phyloP scores from a whole-genome alignment of 1,140 invertebrate species.

The Meloidogyne exigua region DNA sequence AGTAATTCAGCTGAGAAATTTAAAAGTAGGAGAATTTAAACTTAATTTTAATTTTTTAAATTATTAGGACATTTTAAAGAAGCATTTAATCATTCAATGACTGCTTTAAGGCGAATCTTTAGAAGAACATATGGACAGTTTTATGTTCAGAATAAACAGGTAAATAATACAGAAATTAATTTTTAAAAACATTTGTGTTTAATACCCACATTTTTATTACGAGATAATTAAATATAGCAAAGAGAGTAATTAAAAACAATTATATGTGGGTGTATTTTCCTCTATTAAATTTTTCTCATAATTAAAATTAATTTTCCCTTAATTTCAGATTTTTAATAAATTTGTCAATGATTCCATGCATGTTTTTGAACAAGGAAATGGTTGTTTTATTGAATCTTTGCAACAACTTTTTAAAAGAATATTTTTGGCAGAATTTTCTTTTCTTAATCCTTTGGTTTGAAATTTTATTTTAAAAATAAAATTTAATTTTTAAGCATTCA shows the following conservation, averaged over 20 bases:
- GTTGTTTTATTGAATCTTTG: constrained; percentile 7
- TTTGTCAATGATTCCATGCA: background rate
- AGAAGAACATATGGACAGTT: constrained; percentile 18
- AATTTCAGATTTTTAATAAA: constrained; percentile 9
- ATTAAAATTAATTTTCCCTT: background rate
- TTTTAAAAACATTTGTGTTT: background rate
- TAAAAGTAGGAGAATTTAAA: background rate
- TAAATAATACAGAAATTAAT: background rate
- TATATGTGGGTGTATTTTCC: too few relatives aligned
- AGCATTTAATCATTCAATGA: constrained; percentile 9
- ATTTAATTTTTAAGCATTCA: constrained; percentile 15
- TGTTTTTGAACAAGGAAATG: background rate
- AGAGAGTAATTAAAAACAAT: too few relatives aligned
- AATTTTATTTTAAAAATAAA: background rate
- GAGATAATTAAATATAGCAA: too few relatives aligned
- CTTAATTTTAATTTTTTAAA: background rate
- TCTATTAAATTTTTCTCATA: too few relatives aligned
- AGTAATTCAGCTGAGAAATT: constrained; percentile 5
- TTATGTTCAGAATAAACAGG: constrained; percentile 20
- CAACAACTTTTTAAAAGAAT: constrained; percentile 26
- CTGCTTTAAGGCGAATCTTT: constrained; percentile 8
- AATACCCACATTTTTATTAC: background rate
- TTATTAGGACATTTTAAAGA: constrained; percentile 8
- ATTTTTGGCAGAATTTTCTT: constrained; percentile 20
- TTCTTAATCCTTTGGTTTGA: constrained; percentile 23